A percentile compares a stretch with the other conserved stretches of the same genome.
These are phyloP conservation scores for Caiman crocodilus DNA, from an alignment of 2,797 vertebrate genomes.

Conservation along the genomic window DNA sequence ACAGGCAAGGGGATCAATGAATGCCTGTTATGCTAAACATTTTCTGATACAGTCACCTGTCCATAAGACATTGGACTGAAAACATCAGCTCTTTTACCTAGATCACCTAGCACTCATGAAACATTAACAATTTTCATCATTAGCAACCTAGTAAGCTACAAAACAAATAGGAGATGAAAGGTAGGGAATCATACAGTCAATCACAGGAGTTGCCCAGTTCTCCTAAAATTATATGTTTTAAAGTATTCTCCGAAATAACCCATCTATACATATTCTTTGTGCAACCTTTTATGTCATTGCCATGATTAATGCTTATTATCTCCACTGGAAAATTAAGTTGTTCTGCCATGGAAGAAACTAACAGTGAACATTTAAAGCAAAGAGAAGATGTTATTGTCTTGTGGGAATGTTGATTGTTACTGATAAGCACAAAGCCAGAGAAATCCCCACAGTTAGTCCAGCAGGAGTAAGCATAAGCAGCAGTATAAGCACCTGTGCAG, in stretches of 20 bases:
- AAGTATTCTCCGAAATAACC: not conserved
- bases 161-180: not conserved
- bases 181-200: not conserved
- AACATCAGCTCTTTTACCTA: not conserved
- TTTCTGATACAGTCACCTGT: not conserved
- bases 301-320: not conserved
- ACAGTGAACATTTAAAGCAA: slow-evolving; percentile 1
- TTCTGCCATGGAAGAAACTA: not conserved
- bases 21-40: too few relatives aligned
- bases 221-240: not conserved
- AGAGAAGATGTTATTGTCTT: slow-evolving; percentile 5
- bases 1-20: too few relatives aligned
- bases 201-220: not conserved
- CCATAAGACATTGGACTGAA: not conserved
- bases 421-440: not conserved
- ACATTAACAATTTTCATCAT: not conserved
- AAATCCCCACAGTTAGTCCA: slow-evolving; percentile 16
- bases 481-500: not conserved
- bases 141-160: not conserved
- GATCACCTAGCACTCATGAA: not conserved
- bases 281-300: slow-evolving; percentile 10
- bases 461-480: slow-evolving; percentile 16
- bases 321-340: slow-evolving; percentile 26
- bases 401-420: slow-evolving; percentile 3
- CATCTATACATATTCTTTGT: slow-evolving; percentile 12